phyloP scores from a whole-genome alignment of 2,113 vertebrate species.

The Macaca fascicularis region DNA sequence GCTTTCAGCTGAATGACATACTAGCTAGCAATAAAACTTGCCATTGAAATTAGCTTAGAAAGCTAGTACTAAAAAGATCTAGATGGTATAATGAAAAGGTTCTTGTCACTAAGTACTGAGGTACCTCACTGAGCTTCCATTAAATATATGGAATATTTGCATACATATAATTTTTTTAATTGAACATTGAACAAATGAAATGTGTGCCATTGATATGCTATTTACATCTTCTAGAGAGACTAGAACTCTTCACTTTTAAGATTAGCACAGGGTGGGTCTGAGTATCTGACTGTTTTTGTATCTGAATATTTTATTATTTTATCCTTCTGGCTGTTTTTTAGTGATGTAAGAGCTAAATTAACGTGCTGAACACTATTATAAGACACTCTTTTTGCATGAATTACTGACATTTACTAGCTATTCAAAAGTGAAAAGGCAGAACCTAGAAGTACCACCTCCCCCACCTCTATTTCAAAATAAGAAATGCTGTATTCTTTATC shows the following conservation, averaged over 20 bases:
- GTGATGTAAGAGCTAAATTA: slow-evolving; percentile 17
- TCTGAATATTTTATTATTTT: neutral
- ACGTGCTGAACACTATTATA: slow-evolving; percentile 34
- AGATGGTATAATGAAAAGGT: neutral
- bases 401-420: slow-evolving; percentile 40
- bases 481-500: neutral
- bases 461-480: slow-evolving; percentile 1
- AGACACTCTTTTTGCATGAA: slow-evolving; percentile 5
- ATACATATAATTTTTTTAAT: neutral
- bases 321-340: neutral
- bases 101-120: neutral
- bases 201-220: neutral
- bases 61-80: neutral
- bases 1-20: neutral
- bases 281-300: neutral
- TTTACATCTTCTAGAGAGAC: neutral
- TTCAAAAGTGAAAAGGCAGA: slow-evolving; percentile 50
- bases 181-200: neutral
- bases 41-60: slow-evolving; percentile 15
- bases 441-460: neutral
- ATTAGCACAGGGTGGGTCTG: neutral
- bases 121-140: neutral
- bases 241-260: neutral
- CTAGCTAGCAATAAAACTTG: neutral
- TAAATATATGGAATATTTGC: neutral